Evolutionary conservation across 37 sponge, comb jelly and placozoan genomes (phyloP).

Genomic region (Theonella swinhoei): DNA sequence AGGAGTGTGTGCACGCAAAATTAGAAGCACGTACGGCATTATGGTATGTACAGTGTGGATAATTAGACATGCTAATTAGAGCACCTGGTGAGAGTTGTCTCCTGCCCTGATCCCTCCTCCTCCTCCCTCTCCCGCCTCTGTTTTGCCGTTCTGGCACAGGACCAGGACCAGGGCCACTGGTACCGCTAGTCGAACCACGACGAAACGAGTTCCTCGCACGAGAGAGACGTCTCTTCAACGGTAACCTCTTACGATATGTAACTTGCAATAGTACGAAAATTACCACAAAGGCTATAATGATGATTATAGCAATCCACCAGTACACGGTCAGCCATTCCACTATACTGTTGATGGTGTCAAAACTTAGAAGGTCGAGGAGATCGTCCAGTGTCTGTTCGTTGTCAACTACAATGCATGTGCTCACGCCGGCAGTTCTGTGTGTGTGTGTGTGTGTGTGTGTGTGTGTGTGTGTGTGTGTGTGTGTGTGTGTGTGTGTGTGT

Average conservation of each 20-base stretch:
- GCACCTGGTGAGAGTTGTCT: neutral
- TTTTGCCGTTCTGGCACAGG: neutral
- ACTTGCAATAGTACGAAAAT: slow-evolving; percentile 70
- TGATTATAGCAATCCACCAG: slow-evolving; percentile 78
- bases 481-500: too few species aligned
- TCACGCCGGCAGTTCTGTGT: neutral
- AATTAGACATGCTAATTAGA: too few species aligned
- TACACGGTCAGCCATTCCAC: slow-evolving; percentile 68
- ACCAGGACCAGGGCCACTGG: neutral
- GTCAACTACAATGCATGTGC: slow-evolving; percentile 60
- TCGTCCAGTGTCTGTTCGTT: slow-evolving; percentile 58
- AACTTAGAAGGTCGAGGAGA: slow-evolving; percentile 30
- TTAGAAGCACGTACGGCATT: too few species aligned
- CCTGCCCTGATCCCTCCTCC: neutral
- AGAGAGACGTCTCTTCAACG: slow-evolving; percentile 20
- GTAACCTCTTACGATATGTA: slow-evolving; percentile 81
- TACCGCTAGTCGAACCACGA: neutral
- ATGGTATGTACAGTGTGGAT: too few species aligned
- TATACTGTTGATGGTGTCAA: slow-evolving; percentile 59
- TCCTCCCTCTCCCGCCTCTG: neutral
- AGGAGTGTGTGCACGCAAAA: too few species aligned
- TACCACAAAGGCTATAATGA: slow-evolving; percentile 53
- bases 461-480: neutral
- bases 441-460: neutral
- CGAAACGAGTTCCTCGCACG: slow-evolving; percentile 26